Conservation (phyloP, 2,888 invertebrate species). For the Parnassius smintheus region DNA sequence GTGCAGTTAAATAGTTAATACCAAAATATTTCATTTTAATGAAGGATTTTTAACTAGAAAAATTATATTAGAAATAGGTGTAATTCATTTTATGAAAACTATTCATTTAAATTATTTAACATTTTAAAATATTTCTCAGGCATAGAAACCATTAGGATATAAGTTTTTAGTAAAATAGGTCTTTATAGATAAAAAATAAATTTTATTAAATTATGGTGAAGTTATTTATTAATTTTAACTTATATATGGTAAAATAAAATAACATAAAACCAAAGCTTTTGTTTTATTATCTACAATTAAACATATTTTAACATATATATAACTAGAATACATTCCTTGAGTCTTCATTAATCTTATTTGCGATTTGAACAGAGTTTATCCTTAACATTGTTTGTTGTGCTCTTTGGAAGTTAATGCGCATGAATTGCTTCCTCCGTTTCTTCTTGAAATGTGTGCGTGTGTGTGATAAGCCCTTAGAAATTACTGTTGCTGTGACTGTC, state of each 20-base stretch:
- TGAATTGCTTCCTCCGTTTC: constrained; percentile 88
- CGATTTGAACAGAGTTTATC: constrained; percentile 86
- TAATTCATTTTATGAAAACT: no score
- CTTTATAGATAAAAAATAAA: no score
- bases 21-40: neutral
- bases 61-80: no score
- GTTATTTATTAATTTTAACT: no score
- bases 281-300: constrained; percentile 2
- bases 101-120: no score
- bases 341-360: constrained; percentile 75
- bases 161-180: no score
- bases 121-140: no score
- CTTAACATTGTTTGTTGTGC: constrained; percentile 87
- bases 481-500: constrained; percentile 88
- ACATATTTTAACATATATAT: constrained; percentile 3
- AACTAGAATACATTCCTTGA: constrained; percentile 58
- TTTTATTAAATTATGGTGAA: no score
- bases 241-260: neutral
- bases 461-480: constrained; percentile 91
- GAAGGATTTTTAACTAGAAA: no score
- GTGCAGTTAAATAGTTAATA: constrained; percentile 41
- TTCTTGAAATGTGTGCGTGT: constrained; percentile 89
- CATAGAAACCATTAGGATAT: no score
- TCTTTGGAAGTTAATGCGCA: constrained; percentile 86
- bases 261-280: neutral